Conservation (phyloP, 2,113 vertebrate genomes). For the Plecotus auritus region DNA sequence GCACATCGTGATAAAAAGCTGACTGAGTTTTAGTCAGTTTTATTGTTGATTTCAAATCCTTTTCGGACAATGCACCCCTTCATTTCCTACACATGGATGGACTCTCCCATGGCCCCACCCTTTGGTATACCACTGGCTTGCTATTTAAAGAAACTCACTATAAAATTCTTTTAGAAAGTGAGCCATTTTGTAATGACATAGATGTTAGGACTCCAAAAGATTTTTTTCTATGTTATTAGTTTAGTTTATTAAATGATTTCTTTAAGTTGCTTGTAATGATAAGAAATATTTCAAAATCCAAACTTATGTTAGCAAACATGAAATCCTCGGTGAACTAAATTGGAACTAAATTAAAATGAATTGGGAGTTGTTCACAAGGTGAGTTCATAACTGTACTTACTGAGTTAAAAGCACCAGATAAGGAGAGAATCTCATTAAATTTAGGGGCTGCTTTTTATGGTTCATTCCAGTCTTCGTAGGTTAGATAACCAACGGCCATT, state of each 20-base stretch:
- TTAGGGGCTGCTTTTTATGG: background rate
- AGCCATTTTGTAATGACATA: background rate
- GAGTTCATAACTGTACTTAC: background rate
- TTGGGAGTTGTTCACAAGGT: background rate
- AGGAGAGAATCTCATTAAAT: background rate
- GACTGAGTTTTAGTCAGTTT: background rate
- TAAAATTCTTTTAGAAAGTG: constrained; percentile 11
- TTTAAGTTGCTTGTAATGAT: constrained; percentile 14
- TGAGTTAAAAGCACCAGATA: background rate
- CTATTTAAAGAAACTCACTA: background rate
- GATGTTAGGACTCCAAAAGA: background rate
- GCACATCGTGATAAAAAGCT: constrained; percentile 7
- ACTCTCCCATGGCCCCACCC: background rate
- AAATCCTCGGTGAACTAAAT: background rate
- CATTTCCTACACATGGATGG: background rate
- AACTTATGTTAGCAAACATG: background rate
- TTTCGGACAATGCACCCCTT: background rate
- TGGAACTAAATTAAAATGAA: constrained; percentile 24
- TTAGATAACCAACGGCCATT: background rate
- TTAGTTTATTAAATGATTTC: constrained; percentile 20
- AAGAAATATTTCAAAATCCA: background rate
- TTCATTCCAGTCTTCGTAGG: background rate
- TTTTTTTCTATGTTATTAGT: background rate
- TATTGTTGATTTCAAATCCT: constrained; percentile 21
- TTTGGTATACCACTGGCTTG: background rate